These are phyloP conservation scores for Hippocampus mohnikei DNA, from an alignment of 2,113 vertebrate species.

Conservation along the genomic window DNA sequence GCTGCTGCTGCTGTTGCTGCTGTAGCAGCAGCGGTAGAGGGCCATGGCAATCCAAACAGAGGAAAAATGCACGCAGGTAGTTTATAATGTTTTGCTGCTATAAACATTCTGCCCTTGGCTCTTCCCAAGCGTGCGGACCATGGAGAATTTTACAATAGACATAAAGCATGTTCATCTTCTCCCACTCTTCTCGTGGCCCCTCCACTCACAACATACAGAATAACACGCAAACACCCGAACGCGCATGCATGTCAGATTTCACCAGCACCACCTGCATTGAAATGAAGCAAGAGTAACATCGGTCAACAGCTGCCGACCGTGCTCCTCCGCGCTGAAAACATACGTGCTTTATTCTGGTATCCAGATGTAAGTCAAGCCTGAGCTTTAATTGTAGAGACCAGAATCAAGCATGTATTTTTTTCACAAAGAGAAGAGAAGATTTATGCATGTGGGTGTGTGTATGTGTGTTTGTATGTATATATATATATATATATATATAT, in stretches of 20 bases:
- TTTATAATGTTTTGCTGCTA: constrained; percentile 75
- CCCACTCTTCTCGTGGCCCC: constrained; percentile 46
- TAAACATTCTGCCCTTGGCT: constrained; percentile 80
- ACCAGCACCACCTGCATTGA: constrained; percentile 53
- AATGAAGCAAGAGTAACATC: constrained; percentile 42
- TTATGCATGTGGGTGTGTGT: too few relatives aligned
- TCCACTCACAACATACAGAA: constrained; percentile 51
- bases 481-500: too few relatives aligned
- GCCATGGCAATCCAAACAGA: constrained; percentile 65
- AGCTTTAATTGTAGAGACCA: constrained; percentile 5
- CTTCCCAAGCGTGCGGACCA: constrained; percentile 73
- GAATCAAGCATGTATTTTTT: not conserved
- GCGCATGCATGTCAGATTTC: constrained; percentile 52
- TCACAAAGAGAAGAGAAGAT: not conserved
- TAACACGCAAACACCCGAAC: constrained; percentile 39
- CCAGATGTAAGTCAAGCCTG: not conserved
- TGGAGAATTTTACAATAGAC: constrained; percentile 73
- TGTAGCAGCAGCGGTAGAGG: constrained; percentile 27
- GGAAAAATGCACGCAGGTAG: constrained; percentile 68
- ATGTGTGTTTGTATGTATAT: too few relatives aligned
- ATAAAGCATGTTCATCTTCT: constrained; percentile 76
- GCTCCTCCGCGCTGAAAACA: constrained; percentile 7
- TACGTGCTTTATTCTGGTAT: too few relatives aligned
- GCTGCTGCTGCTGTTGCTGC: constrained; percentile 35
- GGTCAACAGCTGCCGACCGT: constrained; percentile 31